Evolutionary conservation across 2,888 invertebrate species (phyloP), one percentile per base, ranked within the genome.

Genomic region (Diploptera punctata): DNA sequence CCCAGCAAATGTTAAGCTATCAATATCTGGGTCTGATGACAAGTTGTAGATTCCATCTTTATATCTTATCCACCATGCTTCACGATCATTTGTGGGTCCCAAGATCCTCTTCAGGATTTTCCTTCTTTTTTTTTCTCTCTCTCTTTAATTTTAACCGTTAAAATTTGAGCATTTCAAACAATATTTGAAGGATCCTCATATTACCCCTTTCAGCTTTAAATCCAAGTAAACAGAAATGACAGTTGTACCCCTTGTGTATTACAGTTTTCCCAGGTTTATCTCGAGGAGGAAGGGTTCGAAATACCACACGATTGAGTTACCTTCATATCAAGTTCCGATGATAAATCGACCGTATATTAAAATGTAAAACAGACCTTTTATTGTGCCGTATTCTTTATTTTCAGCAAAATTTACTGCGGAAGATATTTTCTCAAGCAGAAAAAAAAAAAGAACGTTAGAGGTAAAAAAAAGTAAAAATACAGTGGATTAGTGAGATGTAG

Each of bases 341-440:
- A 57, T 57, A 57, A 57, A 57, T 57, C 57, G 57, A 29, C n/a
- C 57, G 57, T 29, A 29, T 29, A 24, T 57, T 21, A n/a, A 57
- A 57, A 29, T 47, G 4, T n/a, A 57, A 57, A 57, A 16, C 5
- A 19, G 26, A 57, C 16, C 31, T 57, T 33, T 57, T 57, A 57
- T 57, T 57, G 31, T n/a, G n/a, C n/a, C n/a, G n/a, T 38, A 21
- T 38, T 38, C 61, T 38, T 38, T 38, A 38, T 61, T 61, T 61
- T 13, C 33, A 24, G 18, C 38, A 61, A 61, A 61, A 61, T 38
- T n/a, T n/a, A 13, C 38, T 38, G 61, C 38, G 61, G 61, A n/a
- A 61, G 61, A 61, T 38, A 61, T 61, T 61, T 47, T 65, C 65
- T 29, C 65, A 65, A 65, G 44, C 65, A 65, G 44, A 65, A 61